Conservation (phyloP, 1,140 invertebrate genomes). For the Gonatopus flavifemur region DNA sequence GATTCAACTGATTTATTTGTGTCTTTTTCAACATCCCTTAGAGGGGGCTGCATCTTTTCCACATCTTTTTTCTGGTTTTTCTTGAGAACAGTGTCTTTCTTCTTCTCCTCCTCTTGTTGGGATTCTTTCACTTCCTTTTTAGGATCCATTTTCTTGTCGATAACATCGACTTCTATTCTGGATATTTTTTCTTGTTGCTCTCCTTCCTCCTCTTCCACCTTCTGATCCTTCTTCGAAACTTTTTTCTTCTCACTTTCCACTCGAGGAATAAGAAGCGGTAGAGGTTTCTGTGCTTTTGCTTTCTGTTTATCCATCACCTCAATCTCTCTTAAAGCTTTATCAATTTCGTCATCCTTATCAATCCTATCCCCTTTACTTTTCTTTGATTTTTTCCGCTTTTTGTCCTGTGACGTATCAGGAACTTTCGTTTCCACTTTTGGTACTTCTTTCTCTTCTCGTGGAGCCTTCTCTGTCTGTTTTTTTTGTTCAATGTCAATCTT, state of each 20-base stretch:
- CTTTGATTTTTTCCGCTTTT: constrained; percentile 51
- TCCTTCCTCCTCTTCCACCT: not conserved
- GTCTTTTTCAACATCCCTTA: not conserved
- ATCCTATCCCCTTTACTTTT: constrained; percentile 57
- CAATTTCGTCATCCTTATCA: constrained; percentile 62
- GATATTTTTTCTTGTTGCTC: not conserved
- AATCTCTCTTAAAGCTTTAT: constrained; percentile 63
- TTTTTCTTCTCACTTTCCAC: not conserved
- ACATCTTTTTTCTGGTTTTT: not conserved
- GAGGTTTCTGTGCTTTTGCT: constrained; percentile 37
- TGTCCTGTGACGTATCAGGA: constrained; percentile 30
- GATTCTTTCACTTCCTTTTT: not conserved
- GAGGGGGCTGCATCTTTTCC: not conserved
- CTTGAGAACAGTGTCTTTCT: constrained; percentile 13
- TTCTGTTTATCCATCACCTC: constrained; percentile 56
- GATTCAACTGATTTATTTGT: no score
- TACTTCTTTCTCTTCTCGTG: not conserved
- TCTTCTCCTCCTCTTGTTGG: not conserved
- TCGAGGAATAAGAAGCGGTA: no score
- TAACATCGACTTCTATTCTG: constrained; percentile 3
- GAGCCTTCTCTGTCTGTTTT: not conserved
- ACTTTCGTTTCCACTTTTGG: constrained; percentile 4
- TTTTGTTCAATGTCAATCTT: constrained; percentile 4
- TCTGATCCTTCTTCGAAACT: not conserved
- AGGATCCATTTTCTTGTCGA: not conserved